Base-by-base conservation (phyloP, 2,888 invertebrate genomes). In the Nasonia oneida region DNA sequence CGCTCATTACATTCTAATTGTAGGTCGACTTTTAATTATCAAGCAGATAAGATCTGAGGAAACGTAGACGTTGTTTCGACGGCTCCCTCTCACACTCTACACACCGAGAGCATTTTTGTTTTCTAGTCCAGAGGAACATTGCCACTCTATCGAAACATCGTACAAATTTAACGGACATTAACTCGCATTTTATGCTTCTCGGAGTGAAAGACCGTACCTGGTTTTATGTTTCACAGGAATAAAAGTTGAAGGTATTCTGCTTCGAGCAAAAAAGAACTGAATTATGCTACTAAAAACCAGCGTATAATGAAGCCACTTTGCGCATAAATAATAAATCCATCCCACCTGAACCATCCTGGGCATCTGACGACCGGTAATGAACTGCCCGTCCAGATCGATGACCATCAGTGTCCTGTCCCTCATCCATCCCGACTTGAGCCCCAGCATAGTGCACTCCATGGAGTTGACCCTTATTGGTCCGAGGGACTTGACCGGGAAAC, bases 401-500 rank as follows among this genome's bases (percentile, higher is more conserved):
- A 96, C 94, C 95, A 96, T 95, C 70, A 96, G 92, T 0, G 94
- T 93, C 88, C 96, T 95, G 89, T 96, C 96, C 53, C 95, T 92
- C 14, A 95, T 90, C 94, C 95, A 94, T 4, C 94, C 95, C 78
- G 94, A 93, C 89, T 93, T 94, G 37, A 95, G 90, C 0, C 96
- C 96, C 33, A 96, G 89, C n/a, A 91, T 88, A 0, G 94, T 94
- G 89, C 95, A 95, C 88, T 95, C 94, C 87, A 95, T 94, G n/a
- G 92, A 92, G 61, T 93, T 94, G 85, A 94, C 86, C 2, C 94
- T 90, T 39, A 95, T 90, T 0, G 94, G 92, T 0, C 94, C 95
- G 83, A 95, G 94, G 0, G 96, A 96, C 91, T 96, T 96, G 18
- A 96, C 93, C 0, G 96, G 96, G 89, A 94, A 96, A 8, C 94